phyloP scores from a whole-genome alignment of 53 echinoderm and acorn worm species.

The Luidia sarsii region DNA sequence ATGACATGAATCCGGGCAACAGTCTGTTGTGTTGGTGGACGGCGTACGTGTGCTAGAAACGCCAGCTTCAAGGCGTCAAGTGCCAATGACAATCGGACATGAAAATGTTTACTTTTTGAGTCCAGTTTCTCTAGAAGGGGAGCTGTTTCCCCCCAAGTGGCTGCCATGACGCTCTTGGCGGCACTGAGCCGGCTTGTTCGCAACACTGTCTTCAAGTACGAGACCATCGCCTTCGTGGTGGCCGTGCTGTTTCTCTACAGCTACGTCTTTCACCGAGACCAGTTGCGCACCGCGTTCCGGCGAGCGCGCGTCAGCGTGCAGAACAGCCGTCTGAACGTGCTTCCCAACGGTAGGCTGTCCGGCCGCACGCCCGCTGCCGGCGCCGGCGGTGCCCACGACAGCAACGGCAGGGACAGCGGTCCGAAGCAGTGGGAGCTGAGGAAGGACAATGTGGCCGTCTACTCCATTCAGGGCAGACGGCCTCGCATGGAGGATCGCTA shows the following conservation, averaged over 20 bases:
- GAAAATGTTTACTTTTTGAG: neutral
- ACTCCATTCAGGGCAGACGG: slow-evolving; percentile 88
- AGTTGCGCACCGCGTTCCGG: slow-evolving; percentile 65
- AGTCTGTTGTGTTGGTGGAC: too few relatives aligned
- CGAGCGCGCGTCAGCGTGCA: slow-evolving; percentile 65
- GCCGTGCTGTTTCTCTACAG: slow-evolving; percentile 77
- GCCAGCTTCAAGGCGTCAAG: too few relatives aligned
- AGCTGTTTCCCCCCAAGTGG: neutral
- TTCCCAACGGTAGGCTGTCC: slow-evolving; percentile 37
- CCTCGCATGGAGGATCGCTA: slow-evolving; percentile 93
- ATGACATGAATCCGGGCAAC: too few relatives aligned
- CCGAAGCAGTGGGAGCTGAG: slow-evolving; percentile 61
- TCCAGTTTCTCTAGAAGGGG: slow-evolving; percentile 9
- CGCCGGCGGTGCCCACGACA: neutral
- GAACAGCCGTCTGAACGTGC: slow-evolving; percentile 39
- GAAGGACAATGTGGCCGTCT: slow-evolving; percentile 90
- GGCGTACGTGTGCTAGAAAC: too few relatives aligned
- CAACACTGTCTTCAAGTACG: slow-evolving; percentile 80
- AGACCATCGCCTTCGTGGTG: slow-evolving; percentile 69
- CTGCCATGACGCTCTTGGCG: slow-evolving; percentile 72
- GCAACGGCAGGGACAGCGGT: slow-evolving; percentile 26
- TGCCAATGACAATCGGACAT: slow-evolving; percentile 43
- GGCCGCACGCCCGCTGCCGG: slow-evolving; percentile 26
- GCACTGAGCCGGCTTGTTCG: slow-evolving; percentile 73
- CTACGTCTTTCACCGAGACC: slow-evolving; percentile 74